phyloP scores from a whole-genome alignment of 2,888 invertebrate species.

The Gymnocheta viridis region DNA sequence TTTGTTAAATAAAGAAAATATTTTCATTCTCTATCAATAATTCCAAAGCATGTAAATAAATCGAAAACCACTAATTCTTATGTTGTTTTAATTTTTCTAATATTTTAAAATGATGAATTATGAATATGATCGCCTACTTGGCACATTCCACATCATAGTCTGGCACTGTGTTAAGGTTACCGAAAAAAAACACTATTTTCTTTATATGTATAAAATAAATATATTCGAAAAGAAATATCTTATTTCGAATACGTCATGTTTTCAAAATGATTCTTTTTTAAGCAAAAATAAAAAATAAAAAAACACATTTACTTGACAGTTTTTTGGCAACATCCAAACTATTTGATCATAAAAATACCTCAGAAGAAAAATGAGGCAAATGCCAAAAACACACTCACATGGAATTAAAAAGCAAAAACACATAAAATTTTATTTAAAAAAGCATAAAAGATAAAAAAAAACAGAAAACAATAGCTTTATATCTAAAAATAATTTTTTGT shows the following conservation, averaged over 20 bases:
- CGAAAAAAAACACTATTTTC: too few species aligned
- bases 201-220: too few species aligned
- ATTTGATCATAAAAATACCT: background rate
- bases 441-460: background rate
- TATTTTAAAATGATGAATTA: background rate
- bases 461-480: background rate
- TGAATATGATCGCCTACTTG: background rate
- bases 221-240: background rate
- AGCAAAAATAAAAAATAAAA: background rate
- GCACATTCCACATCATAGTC: background rate
- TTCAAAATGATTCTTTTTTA: background rate
- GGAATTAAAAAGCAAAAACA: background rate
- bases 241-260: slow-evolving; percentile 2
- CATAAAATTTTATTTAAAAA: background rate
- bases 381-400: background rate
- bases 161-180: background rate
- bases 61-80: too few species aligned
- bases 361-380: background rate
- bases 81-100: too few species aligned
- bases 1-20: background rate
- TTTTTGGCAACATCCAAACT: slow-evolving; percentile 15
- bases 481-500: background rate
- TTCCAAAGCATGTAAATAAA: background rate
- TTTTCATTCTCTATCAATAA: background rate
- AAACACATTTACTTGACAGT: background rate